Evolutionary conservation across 2,797 vertebrate species (phyloP).

Genomic region (Glossophaga mutica): DNA sequence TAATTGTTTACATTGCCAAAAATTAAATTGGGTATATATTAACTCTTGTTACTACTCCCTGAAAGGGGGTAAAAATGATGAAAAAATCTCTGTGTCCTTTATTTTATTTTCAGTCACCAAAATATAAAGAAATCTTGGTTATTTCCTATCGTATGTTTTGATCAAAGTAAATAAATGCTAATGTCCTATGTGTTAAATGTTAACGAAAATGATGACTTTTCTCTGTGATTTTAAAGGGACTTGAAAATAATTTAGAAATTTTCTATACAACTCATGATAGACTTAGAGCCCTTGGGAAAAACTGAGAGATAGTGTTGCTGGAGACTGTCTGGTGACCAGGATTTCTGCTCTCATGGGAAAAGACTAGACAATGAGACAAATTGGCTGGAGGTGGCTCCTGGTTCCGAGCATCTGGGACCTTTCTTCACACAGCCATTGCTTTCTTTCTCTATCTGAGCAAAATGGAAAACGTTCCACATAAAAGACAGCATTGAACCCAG

Average conservation of each 20-base stretch:
- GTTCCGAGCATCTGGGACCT: neutral
- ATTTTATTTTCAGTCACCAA: neutral
- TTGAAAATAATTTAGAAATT: slow-evolving; percentile 17
- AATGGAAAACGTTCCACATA: slow-evolving; percentile 41
- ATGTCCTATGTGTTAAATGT: neutral
- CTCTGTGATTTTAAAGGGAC: neutral
- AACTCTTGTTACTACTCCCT: neutral
- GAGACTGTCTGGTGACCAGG: slow-evolving; percentile 64
- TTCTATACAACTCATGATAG: neutral
- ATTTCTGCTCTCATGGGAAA: slow-evolving; percentile 75
- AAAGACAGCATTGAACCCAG: slow-evolving; percentile 12
- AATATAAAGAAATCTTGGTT: neutral
- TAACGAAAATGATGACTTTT: neutral
- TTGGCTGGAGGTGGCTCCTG: neutral
- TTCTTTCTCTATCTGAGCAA: slow-evolving; percentile 34
- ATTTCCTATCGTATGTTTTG: neutral
- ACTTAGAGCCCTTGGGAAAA: neutral
- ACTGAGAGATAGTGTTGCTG: slow-evolving; percentile 61
- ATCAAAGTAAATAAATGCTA: neutral
- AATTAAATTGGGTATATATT: neutral
- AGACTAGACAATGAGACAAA: slow-evolving; percentile 36
- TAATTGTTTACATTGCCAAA: neutral
- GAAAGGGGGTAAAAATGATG: neutral
- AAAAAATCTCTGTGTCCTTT: neutral
- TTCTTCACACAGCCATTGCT: neutral